Conservation (phyloP, 2,888 invertebrate species). For the Andrena fulva region DNA sequence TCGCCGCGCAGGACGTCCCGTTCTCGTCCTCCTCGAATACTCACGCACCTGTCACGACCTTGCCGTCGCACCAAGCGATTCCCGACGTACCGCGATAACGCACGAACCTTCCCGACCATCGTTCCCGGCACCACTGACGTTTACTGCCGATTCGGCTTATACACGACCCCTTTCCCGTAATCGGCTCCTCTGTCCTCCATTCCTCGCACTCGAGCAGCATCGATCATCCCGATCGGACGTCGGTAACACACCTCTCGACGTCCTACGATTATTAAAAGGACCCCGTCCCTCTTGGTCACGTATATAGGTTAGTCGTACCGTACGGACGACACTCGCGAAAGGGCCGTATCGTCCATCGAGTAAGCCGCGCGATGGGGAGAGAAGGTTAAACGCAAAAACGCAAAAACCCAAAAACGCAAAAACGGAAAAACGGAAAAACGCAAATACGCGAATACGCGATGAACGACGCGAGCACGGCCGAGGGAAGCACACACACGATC, state of each 20-base stretch:
- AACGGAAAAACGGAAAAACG: not conserved
- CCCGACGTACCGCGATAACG: not conserved
- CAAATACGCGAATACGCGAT: not conserved
- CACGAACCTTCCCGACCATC: not conserved
- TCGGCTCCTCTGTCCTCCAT: not conserved
- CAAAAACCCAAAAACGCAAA: too few species aligned
- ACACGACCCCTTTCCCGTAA: not conserved
- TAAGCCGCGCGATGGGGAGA: conserved; percentile 13
- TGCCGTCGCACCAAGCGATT: conserved; percentile 7
- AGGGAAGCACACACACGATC: conserved; percentile 51
- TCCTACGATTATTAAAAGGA: too few species aligned
- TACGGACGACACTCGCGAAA: conserved; percentile 1
- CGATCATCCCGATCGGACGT: not conserved
- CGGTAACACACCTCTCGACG: conserved; percentile 1
- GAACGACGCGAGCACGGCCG: conserved; percentile 2
- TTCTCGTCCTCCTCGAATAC: conserved; percentile 34
- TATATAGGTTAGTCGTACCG: conserved; percentile 40
- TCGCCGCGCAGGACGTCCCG: conserved; percentile 31
- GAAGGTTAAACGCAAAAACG: too few species aligned
- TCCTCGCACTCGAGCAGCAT: not conserved
- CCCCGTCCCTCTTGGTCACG: not conserved
- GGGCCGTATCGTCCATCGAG: not conserved
- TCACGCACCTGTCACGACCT: conserved; percentile 47
- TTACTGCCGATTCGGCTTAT: not conserved
- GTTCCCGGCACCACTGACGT: conserved; percentile 12